A percentile compares a stretch with the other conserved stretches of the same genome.
Conservation (phyloP, 2,888 invertebrate species). For the Desoria tigrina region DNA sequence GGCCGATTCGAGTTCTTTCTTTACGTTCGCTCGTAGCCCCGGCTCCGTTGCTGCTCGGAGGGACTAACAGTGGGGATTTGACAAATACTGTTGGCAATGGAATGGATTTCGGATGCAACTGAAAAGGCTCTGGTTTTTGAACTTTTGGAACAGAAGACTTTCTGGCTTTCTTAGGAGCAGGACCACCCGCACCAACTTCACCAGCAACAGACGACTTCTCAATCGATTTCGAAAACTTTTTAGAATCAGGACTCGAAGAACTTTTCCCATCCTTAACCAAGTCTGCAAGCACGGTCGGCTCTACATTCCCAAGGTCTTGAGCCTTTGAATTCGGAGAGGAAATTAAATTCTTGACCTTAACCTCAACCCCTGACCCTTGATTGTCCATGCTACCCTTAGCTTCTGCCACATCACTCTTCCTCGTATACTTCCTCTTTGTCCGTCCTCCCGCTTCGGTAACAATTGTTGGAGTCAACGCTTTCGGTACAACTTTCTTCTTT, state of each 20-base stretch:
- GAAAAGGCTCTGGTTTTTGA: conserved; percentile 22
- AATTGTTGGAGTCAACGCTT: background rate
- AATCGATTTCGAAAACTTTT: too few species aligned
- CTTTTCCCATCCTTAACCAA: too few species aligned
- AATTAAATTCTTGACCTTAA: too few species aligned
- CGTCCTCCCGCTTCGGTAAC: background rate
- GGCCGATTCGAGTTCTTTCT: conserved; percentile 25
- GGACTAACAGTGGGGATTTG: conserved; percentile 19
- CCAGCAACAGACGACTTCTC: too few species aligned
- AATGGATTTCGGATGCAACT: conserved; percentile 13
- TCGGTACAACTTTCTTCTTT: conserved; percentile 11
- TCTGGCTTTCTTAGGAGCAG: background rate
- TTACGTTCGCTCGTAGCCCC: conserved; percentile 27
- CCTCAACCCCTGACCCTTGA: too few species aligned
- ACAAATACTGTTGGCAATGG: conserved; percentile 34
- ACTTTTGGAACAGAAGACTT: background rate
- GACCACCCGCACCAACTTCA: background rate
- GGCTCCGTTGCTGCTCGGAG: background rate
- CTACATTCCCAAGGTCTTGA: too few species aligned
- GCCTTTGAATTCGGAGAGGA: too few species aligned
- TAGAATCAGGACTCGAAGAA: too few species aligned
- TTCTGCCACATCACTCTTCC: background rate
- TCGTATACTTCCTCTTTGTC: conserved; percentile 7
- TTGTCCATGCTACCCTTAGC: too few species aligned
- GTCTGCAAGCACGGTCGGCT: too few species aligned